phyloP scores from a whole-genome alignment of 2,113 vertebrate genomes.

The Nannobrachium achirus region DNA sequence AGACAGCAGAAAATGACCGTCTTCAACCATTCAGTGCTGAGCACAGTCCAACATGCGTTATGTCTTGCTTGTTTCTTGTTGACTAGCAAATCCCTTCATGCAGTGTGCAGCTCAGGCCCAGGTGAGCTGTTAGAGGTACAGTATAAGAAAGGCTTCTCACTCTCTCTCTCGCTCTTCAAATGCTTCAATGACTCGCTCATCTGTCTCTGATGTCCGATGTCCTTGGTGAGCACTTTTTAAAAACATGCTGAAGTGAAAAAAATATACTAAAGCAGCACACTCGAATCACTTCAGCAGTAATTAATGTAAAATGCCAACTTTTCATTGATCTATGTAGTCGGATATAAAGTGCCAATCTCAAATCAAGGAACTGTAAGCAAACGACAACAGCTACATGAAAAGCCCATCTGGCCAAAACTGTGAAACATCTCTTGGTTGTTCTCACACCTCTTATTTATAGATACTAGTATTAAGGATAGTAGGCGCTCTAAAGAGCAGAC shows the following conservation, averaged over 20 bases:
- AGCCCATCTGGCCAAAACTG: background rate
- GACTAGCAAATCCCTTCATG: slow-evolving; percentile 51
- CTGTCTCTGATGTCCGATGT: slow-evolving; percentile 15
- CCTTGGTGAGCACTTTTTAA: slow-evolving; percentile 2
- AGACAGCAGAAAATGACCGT: background rate
- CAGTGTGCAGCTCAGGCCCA: slow-evolving; percentile 33
- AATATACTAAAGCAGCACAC: slow-evolving; percentile 24
- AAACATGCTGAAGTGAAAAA: slow-evolving; percentile 21
- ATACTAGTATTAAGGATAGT: slow-evolving; percentile 17
- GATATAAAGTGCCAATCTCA: slow-evolving; percentile 16
- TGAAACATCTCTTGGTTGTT: slow-evolving; percentile 32
- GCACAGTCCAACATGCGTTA: slow-evolving; percentile 56
- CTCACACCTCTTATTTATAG: slow-evolving; percentile 8
- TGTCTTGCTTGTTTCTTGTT: slow-evolving; percentile 30
- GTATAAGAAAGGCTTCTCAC: background rate
- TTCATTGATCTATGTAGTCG: slow-evolving; percentile 8
- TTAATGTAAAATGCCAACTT: slow-evolving; percentile 2
- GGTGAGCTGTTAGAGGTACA: slow-evolving; percentile 9
- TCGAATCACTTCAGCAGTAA: background rate
- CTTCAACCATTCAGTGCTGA: slow-evolving; percentile 46
- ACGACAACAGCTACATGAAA: slow-evolving; percentile 6
- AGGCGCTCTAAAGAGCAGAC: slow-evolving; percentile 13
- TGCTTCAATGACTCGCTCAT: background rate
- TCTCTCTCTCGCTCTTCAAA: slow-evolving; percentile 1
- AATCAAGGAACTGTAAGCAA: slow-evolving; percentile 2